Evolutionary conservation across 1,140 invertebrate species (phyloP), one percentile per base, ranked within the genome.

Genomic region (Nautilus pompilius): DNA sequence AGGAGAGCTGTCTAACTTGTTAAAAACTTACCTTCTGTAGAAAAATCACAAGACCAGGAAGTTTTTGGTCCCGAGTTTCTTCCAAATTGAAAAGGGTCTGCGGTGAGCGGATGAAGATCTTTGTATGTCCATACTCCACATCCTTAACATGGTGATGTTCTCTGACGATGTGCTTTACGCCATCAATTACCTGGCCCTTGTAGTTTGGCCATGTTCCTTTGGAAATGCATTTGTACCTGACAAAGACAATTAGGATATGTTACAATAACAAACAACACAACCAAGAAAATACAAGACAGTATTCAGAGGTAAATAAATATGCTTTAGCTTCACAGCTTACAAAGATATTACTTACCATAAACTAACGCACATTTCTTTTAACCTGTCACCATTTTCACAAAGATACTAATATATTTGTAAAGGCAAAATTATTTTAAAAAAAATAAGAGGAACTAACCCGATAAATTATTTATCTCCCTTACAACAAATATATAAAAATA

Each of bases 141-240:
- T 99, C 96, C 65, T 89, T 78, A 0, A 85, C 82, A 63, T 95
- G 90, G 26, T 88, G 87, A 74, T 90, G 87, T 72, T 94, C 90
- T 45, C 91, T 84, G 60, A 98, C 87, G 46, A 99, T 87, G 49
- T 90, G 89, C 75, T 88, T 84, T 0, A 92, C 91, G 1, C 92
- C 95, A 65, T 97, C 93, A 75, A 88, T 88, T 55, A 90, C 89
- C 45, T 77, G 86, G 28, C 89, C 89, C 5, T 88, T 87, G 85
- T 90, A 96, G 80, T 95, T 96, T 29, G 95, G 95, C 95, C 95
- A 98, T 2, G 95, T 98, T 77, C 90, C 90, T 69, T 90, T 88
- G 0, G 90, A 93, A 69, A 97, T 90, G 91, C 97, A 95, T 86
- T 98, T 98, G 84, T 98, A 98, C 63, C 94, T 92, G 72, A 46